Percentiles rank a stretch among this genome's conserved stretches.
These are phyloP conservation scores for Micromesistius poutassou DNA, from an alignment of 2,797 vertebrate species.

Conservation along the genomic window DNA sequence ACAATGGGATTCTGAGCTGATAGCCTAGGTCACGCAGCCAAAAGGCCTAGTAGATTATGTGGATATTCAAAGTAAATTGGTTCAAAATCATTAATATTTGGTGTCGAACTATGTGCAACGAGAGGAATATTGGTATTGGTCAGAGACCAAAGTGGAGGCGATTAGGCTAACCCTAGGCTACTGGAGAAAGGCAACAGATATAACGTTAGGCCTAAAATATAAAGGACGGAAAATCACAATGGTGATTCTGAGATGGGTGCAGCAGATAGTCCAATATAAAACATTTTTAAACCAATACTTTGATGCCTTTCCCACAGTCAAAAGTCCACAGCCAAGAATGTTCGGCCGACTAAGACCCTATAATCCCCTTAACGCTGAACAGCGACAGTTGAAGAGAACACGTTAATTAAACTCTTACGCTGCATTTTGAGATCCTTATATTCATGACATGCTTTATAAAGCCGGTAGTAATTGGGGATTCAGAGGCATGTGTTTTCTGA, in stretches of 20 bases:
- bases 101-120: background rate
- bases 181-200: background rate
- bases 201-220: background rate
- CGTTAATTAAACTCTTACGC: slow-evolving; percentile 49
- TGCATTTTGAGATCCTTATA: slow-evolving; percentile 39
- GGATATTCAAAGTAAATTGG: background rate
- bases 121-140: background rate
- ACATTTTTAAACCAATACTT: slow-evolving; percentile 35
- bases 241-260: background rate
- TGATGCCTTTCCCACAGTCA: slow-evolving; percentile 42
- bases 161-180: background rate
- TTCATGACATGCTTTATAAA: slow-evolving; percentile 54
- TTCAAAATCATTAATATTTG: background rate
- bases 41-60: background rate
- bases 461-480: slow-evolving; percentile 18
- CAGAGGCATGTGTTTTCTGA: background rate
- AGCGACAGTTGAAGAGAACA: slow-evolving; percentile 38
- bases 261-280: too few relatives aligned
- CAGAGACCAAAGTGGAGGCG: background rate
- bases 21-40: background rate
- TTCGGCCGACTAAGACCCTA: slow-evolving; percentile 47
- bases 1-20: background rate
- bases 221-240: background rate
- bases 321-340: slow-evolving; percentile 44
- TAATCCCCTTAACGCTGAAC: slow-evolving; percentile 60